These are phyloP conservation scores for Gambusia affinis DNA, from an alignment of 2,113 vertebrate genomes.

Conservation along the genomic window DNA sequence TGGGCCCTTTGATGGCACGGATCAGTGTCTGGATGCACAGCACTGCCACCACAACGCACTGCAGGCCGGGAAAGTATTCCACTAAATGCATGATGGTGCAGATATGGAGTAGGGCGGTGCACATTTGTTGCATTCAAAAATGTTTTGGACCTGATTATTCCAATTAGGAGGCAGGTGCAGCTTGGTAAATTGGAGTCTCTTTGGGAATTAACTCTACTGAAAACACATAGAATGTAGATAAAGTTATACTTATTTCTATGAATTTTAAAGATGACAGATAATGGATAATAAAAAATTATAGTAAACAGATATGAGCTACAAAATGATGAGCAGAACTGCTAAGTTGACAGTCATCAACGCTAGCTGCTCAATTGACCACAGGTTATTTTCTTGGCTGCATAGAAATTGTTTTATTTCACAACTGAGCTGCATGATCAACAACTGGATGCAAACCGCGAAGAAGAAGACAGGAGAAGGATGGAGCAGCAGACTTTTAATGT, in stretches of 20 bases:
- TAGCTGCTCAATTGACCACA: no score
- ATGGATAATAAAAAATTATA: background rate
- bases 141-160: conserved; percentile 23
- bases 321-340: background rate
- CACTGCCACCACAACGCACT: conserved; percentile 27
- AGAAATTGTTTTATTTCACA: no score
- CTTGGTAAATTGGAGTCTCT: background rate
- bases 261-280: background rate
- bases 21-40: conserved; percentile 57
- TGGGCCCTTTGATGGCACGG: conserved; percentile 60
- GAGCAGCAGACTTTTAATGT: no score
- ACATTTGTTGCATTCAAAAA: background rate
- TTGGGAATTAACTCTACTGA: background rate
- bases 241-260: background rate
- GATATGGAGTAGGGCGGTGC: background rate
- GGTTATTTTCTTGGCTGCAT: no score
- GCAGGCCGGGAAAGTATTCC: conserved; percentile 19
- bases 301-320: background rate
- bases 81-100: conserved; percentile 16
- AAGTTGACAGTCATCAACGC: background rate
- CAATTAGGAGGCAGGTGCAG: conserved; percentile 19
- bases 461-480: no score
- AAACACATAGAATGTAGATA: background rate
- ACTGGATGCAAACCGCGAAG: no score
- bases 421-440: no score